Evolutionary conservation across 2,113 vertebrate genomes (phyloP).

Genomic region (Rhinoderma darwinii): DNA sequence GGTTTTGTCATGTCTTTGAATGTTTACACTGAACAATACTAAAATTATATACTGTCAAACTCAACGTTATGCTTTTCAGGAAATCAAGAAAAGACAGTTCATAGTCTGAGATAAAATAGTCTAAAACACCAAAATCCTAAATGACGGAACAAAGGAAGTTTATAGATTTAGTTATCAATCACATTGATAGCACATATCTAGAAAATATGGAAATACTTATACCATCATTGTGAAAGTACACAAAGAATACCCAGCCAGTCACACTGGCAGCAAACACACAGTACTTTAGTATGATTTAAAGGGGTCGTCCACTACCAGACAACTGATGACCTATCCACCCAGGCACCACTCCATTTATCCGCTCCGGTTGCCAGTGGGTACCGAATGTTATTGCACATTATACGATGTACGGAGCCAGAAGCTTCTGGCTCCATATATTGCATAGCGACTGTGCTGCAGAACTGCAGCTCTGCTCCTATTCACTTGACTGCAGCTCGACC

Average conservation of each 20-base stretch:
- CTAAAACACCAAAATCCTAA: not conserved
- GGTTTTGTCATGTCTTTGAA: not conserved
- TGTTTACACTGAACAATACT: not conserved
- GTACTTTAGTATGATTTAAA: not conserved
- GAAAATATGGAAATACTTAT: not conserved
- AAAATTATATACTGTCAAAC: conserved; percentile 20
- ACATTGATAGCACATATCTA: not conserved
- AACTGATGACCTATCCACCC: too few species aligned
- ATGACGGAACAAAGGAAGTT: not conserved
- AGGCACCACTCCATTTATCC: too few species aligned
- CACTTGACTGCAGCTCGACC: too few species aligned
- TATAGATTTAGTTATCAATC: not conserved
- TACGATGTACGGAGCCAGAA: too few species aligned
- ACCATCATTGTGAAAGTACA: not conserved
- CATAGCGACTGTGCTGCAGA: too few species aligned
- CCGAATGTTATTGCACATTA: too few species aligned
- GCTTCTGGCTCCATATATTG: too few species aligned
- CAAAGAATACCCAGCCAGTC: not conserved
- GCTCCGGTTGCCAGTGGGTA: too few species aligned
- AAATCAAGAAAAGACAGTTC: not conserved
- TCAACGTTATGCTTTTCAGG: not conserved
- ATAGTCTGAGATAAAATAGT: not conserved
- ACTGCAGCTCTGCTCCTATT: too few species aligned
- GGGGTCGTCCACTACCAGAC: too few species aligned
- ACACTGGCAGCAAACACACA: too few species aligned